Evolutionary conservation across 1,140 invertebrate species (phyloP).

Genomic region (Conus ventricosus): DNA sequence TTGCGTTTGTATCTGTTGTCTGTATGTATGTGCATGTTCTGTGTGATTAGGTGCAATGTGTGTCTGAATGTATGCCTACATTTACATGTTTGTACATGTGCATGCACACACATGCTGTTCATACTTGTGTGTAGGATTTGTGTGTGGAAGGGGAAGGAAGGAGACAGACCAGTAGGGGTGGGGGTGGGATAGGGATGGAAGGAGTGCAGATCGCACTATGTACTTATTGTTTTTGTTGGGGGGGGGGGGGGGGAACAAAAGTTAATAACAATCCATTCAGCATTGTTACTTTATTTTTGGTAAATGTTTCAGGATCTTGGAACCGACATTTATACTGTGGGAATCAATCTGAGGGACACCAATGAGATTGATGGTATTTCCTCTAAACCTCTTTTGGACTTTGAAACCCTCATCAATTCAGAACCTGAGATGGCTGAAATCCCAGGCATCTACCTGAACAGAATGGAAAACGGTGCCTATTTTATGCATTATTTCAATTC

Average conservation of each 20-base stretch:
- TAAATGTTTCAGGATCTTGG: constrained; percentile 29
- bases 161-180: no score
- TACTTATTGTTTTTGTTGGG: constrained; percentile 11
- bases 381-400: constrained; percentile 54
- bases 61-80: no score
- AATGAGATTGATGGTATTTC: constrained; percentile 59
- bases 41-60: no score
- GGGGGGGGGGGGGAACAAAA: not conserved
- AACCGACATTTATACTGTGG: constrained; percentile 60
- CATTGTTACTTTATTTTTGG: no score
- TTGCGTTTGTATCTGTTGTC: no score
- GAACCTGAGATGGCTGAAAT: constrained; percentile 45
- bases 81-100: no score
- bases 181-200: no score
- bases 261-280: no score
- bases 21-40: no score
- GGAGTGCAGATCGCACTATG: constrained; percentile 42
- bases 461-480: constrained; percentile 39
- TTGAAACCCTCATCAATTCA: constrained; percentile 41
- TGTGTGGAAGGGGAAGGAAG: no score
- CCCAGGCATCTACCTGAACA: constrained; percentile 46
- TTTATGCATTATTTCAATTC: not conserved
- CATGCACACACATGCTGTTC: no score
- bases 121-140: no score
- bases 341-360: constrained; percentile 55